Base-by-base conservation (phyloP, 1,140 invertebrate genomes). In the Cherax destructor region DNA sequence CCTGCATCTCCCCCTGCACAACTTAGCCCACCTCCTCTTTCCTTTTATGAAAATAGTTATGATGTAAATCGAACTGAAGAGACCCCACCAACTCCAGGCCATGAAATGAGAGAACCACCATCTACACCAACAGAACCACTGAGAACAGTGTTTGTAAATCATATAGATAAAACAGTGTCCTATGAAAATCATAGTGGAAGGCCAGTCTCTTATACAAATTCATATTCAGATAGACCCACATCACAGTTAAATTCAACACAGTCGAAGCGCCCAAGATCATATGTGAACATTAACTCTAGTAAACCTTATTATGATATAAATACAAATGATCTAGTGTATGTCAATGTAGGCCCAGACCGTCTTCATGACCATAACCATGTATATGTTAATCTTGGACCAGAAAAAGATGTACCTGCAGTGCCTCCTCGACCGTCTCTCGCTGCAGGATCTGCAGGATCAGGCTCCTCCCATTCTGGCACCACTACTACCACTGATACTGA, bases 401-500 rank as follows among this genome's bases (percentile, higher is more conserved):
- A 92, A 49, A 92, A 91, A 52, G 92, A 93, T 41, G 84, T 86
- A 24, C 88, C 92, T 50, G 85, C 52, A 77, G 86, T 91, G 80
- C 92, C 92, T 59, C 83, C 87, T 83, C 52, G 92, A 79, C 59
- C 90, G 21, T 91, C 92, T 24, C 83, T 91, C 49, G 83, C 79
- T n/a, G 65, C 91, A n/a, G 88, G 88, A 3, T 91, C 91, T 72
- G 92, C 86, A 61, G 91, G 92, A 24, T 92, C 92, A 65, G 87
- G 89, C 6, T 91, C 92, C 61, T 93, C 91, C 52, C 86, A 88
- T 52, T 91, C 90, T 50, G 92, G 88, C 77, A 93, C 89, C 49
- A 91, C 89, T 21, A 88, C 89, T 87, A 93, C 93, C 13, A 92
- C 92, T 13, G 92, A 93, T 90, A 93, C 91, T n/a, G 91, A 84